Conservation (phyloP, 2,113 vertebrate species). For the Glaucidium brasilianum region DNA sequence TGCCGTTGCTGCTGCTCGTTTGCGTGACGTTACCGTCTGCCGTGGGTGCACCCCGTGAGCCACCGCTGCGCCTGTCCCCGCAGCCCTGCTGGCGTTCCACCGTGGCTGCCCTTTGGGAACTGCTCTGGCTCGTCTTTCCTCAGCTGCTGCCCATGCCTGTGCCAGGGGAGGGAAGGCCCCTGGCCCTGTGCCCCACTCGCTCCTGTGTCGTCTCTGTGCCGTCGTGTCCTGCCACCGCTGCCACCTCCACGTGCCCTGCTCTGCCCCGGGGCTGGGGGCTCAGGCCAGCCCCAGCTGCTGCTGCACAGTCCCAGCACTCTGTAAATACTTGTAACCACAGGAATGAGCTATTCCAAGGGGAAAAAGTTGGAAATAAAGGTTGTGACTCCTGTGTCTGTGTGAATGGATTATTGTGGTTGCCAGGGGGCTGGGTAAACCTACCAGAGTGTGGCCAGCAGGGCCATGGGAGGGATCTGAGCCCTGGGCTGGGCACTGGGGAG, state of each 20-base stretch:
- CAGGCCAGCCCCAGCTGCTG: neutral
- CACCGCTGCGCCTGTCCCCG: neutral
- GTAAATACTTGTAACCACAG: neutral
- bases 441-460: too few species aligned
- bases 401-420: fast-evolving
- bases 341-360: neutral
- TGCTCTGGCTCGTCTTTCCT: neutral
- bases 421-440: too few species aligned
- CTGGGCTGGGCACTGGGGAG: too few species aligned
- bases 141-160: neutral
- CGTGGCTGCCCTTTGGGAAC: fast-evolving
- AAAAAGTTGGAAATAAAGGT: conserved; percentile 43
- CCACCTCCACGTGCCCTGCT: neutral
- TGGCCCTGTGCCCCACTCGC: fast-evolving
- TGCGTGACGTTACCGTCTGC: neutral
- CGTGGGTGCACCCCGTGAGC: neutral
- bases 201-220: neutral
- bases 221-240: neutral
- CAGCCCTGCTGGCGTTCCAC: neutral
- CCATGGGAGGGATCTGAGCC: too few species aligned
- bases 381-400: neutral
- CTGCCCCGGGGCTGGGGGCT: neutral
- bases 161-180: neutral
- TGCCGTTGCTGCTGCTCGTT: neutral
- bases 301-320: neutral